These are phyloP conservation scores for Neodontobutis hainanensis DNA, from an alignment of 2,113 vertebrate species.

Conservation along the genomic window DNA sequence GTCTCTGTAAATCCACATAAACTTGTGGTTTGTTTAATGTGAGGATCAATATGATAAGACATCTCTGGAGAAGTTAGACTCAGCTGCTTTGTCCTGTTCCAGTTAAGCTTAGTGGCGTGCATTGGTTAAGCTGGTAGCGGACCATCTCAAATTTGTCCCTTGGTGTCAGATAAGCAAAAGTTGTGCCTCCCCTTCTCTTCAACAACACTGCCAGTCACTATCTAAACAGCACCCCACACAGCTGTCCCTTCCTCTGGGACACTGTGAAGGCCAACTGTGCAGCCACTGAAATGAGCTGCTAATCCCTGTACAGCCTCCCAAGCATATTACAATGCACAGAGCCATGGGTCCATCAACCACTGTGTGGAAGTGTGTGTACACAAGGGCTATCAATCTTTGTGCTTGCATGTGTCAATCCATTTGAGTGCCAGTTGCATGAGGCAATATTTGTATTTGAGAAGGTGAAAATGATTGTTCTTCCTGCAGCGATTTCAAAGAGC, in stretches of 20 bases:
- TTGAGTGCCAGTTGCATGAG: slow-evolving; percentile 55
- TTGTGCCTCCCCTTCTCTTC: not conserved
- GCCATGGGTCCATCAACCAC: slow-evolving; percentile 46
- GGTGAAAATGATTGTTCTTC: slow-evolving; percentile 63
- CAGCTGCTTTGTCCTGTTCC: slow-evolving; percentile 54
- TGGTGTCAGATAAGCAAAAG: slow-evolving; percentile 70
- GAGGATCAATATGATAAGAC: slow-evolving; percentile 60
- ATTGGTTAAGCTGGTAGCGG: slow-evolving; percentile 69
- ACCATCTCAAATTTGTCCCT: slow-evolving; percentile 72
- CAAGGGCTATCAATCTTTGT: slow-evolving; percentile 24
- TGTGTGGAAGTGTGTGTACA: slow-evolving; percentile 21
- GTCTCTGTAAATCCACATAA: slow-evolving; percentile 55
- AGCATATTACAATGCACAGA: slow-evolving; percentile 68
- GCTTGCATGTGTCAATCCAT: slow-evolving; percentile 55
- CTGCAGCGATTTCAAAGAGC: slow-evolving; percentile 26
- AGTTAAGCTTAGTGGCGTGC: slow-evolving; percentile 67
- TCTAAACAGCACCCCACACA: slow-evolving; percentile 56
- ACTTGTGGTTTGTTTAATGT: slow-evolving; percentile 66
- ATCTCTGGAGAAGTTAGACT: slow-evolving; percentile 54
- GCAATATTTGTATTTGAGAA: slow-evolving; percentile 29
- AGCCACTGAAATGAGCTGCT: slow-evolving; percentile 77
- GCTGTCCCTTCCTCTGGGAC: slow-evolving; percentile 68
- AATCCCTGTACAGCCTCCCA: slow-evolving; percentile 74
- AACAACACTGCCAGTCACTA: slow-evolving; percentile 24
- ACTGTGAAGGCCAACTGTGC: slow-evolving; percentile 68